Percentiles rank a stretch among this genome's conserved stretches.
These are phyloP conservation scores for Stylophora pistillata DNA, from an alignment of 64 coral and sea anemone species.

Conservation along the genomic window DNA sequence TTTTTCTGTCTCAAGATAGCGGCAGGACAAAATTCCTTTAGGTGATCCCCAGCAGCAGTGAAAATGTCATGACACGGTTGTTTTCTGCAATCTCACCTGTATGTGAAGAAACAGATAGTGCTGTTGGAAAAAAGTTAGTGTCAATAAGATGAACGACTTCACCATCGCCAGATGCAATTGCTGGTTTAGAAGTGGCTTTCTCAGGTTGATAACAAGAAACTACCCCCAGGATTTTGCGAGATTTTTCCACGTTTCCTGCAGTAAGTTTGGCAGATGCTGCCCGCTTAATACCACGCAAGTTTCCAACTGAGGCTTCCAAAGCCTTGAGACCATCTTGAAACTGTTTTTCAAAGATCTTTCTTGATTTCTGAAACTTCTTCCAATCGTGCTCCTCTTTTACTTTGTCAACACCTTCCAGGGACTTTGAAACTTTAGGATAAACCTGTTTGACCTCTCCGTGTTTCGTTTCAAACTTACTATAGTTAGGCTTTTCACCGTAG, in stretches of 20 bases:
- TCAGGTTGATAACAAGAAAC: background rate
- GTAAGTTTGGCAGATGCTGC: background rate
- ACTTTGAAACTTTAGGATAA: background rate
- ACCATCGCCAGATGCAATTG: background rate
- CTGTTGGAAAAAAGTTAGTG: slow-evolving; percentile 15
- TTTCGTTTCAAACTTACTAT: background rate
- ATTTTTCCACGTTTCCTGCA: background rate
- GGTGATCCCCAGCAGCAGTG: slow-evolving; percentile 13
- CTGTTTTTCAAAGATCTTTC: slow-evolving; percentile 2
- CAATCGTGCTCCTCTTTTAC: background rate
- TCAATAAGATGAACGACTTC: slow-evolving; percentile 14
- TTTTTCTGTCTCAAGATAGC: background rate
- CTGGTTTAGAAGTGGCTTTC: background rate
- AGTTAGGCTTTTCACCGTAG: background rate
- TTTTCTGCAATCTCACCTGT: slow-evolving; percentile 36
- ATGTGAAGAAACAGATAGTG: background rate
- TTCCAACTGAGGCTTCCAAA: background rate
- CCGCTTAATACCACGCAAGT: background rate
- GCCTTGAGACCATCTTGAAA: background rate
- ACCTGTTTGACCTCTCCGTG: background rate
- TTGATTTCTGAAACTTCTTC: slow-evolving; percentile 9
- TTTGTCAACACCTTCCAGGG: background rate
- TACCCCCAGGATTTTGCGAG: slow-evolving; percentile 12
- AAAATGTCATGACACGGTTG: slow-evolving; percentile 10
- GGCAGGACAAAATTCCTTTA: slow-evolving; percentile 3